Base-by-base conservation (phyloP, 2,113 vertebrate species). In the Prolemur simus region DNA sequence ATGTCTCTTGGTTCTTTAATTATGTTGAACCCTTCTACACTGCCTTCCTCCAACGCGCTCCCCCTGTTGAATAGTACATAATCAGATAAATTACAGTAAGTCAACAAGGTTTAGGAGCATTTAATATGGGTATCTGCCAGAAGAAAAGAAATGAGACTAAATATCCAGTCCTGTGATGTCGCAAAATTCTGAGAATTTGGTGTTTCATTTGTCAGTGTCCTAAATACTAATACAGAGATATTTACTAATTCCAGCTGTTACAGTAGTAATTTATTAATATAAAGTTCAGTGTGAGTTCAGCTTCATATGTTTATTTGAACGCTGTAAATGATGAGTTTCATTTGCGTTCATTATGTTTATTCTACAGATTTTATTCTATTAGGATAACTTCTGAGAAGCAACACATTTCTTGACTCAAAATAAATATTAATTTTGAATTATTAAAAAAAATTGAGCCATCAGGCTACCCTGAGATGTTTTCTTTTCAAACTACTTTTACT, bases 171-270 rank as follows among this genome's bases (percentile, higher is more conserved):
- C 54, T 88, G 8, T 1, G 10, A 47, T 54, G 23, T 58, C 56
- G 8, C 68, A 88, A 64, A 77, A 56, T 78, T 93, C 90, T 73
- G 71, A 84, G 47, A 88, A 91, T 88, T 88, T 81, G 47, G 21
- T 95, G 11, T 90, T 92, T 87, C 25, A n/a, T 68, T 90, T 87
- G 25, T 85, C 37, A 85, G 9, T 69, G 54, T 90, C 76, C 42
- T 78, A 82, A 47, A 52, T 80, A 42, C 88, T 88, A 66, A 60
- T 77, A 14, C 29, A 77, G 27, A 60, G 42, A 83, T 77, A 47
- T 9, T 39, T 89, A 39, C 13, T 78, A 39, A 80, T 63, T 69
- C 29, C 12, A 83, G 25, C 17, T 64, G 86, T 85, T 80, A 81
- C 74, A 88, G 29, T 52, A 25, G 5, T 85, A 34, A 47, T 83